Base-by-base conservation (phyloP, 2,113 vertebrate species). In the Cavia porcellus region DNA sequence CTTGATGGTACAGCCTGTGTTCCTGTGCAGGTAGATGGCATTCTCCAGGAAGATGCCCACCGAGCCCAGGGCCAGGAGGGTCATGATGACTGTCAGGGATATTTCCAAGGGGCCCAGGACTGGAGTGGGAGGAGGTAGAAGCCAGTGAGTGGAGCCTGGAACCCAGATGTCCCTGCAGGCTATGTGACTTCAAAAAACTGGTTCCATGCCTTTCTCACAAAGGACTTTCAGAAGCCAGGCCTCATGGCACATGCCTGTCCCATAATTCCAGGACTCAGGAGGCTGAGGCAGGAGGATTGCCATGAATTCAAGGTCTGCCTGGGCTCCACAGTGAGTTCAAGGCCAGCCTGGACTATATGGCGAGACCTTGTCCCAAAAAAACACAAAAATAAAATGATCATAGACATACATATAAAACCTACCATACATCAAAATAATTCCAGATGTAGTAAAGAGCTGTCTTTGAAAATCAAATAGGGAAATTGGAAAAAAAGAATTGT, bases 1-100 rank as follows among this genome's bases (percentile, higher is more conserved):
- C 97, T 99, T 99, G 97, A 98, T 96, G 80, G 98, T 98, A 25
- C 99, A 99, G 20, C 83, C 88, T 57, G 98, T 98, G 88, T 99
- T 99, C 94, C 57, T 98, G 24, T 91, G 80, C n/a, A 99, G 95
- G 77, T 99, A 99, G 14, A 96, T 3, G 5, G 95, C 98, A 0
- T 98, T 97, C 95, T 99, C 99, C 57, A 98, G 4, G 0, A 97
- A 99, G 96, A 99, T 98, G 7, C 12, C 32, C 0, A 98, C 13
- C 0, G 99, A 99, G 35, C 98, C 82, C 91, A 98, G 72, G 0
- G 97, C 94, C 62, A 99, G 96, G 72, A 95, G 32, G 42, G 98
- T 99, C 92, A 98, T 90, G 6, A 98, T 84, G 86, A 96, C 96
- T 0, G 84, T 96, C 96, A 99, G 98, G 66, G 94, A 3, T 0